These are phyloP conservation scores for Tetrapedia diversipes DNA, from an alignment of 2,888 invertebrate genomes.

Conservation along the genomic window DNA sequence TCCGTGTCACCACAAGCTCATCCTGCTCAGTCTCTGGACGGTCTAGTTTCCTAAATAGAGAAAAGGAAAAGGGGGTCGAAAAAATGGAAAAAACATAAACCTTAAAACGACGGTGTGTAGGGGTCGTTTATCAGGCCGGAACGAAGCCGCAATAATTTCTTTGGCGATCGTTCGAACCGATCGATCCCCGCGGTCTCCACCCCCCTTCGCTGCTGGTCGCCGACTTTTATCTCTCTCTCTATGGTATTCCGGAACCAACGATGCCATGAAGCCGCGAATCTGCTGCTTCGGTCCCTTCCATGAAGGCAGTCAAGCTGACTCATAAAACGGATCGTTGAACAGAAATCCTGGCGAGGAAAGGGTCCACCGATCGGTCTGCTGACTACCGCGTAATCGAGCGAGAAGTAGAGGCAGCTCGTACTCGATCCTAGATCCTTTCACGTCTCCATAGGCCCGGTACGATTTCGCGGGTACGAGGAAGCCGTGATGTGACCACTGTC, in stretches of 20 bases:
- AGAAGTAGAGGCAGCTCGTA: slow-evolving; percentile 21
- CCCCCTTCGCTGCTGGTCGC: slow-evolving; percentile 28
- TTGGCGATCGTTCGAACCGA: slow-evolving; percentile 71
- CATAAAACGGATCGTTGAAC: slow-evolving; percentile 66
- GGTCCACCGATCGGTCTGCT: slow-evolving; percentile 51
- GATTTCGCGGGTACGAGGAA: slow-evolving; percentile 28
- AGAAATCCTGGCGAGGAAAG: slow-evolving; percentile 53
- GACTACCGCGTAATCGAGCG: slow-evolving; percentile 63
- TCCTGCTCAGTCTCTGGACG: not conserved
- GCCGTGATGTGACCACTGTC: slow-evolving; percentile 44
- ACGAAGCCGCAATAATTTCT: slow-evolving; percentile 72
- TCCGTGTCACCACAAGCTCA: slow-evolving; percentile 19
- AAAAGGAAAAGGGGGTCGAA: not conserved
- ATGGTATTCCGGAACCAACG: slow-evolving; percentile 18
- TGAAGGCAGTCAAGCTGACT: slow-evolving; percentile 58
- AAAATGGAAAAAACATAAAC: slow-evolving; percentile 27
- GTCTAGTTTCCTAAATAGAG: slow-evolving; percentile 11
- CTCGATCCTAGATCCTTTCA: slow-evolving; percentile 58
- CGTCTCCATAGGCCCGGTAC: slow-evolving; percentile 19
- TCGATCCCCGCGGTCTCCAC: slow-evolving; percentile 60
- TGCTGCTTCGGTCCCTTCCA: slow-evolving; percentile 55
- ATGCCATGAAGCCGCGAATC: slow-evolving; percentile 55
- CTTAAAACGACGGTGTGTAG: slow-evolving; percentile 35
- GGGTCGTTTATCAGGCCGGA: slow-evolving; percentile 69
- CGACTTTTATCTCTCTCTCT: slow-evolving; percentile 1